Evolutionary conservation across 2,888 invertebrate species (phyloP), one percentile per base, ranked within the genome.

Genomic region (Hermaeophaga mercurialis): DNA sequence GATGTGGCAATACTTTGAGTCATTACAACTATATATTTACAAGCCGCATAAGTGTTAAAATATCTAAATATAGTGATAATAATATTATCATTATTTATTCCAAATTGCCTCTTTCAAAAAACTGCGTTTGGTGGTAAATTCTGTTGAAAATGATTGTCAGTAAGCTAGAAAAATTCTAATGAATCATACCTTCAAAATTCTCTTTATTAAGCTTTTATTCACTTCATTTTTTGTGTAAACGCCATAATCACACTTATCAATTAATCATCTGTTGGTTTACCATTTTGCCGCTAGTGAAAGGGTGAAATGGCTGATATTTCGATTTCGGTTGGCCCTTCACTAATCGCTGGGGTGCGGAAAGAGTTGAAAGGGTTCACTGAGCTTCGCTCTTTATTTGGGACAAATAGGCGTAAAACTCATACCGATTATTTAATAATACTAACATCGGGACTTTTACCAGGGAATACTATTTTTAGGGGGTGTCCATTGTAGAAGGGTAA

Each of bases 261-360:
- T 43, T 43, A 43, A 43, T 43, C 24, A 43, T 43, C 18, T 6
- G 7, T 5, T 1, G 54, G 50, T 38, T 41, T 41, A 56, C 59
- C 56, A 52, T 60, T 48, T 47, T 50, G 41, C 56, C 56, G 41
- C 43, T 49, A 34, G 31, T 49, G 43, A 53, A 61, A 61, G 56
- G 58, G 61, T 56, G 54, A 56, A 58, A 58, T 54, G 48, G 46
- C 45, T 56, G 46, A 49, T 31, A 45, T 38, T 39, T 39, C 17
- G 17, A 26, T 47, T 18, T 39, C 11, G 31, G 47, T 41, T 54
- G 50, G 47, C 38, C 49, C 26, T 41, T 43, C 28, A 34, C 24
- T 56, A 58, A 61, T 61, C 48, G 57, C 58, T 26, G 48, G 61
- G 61, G 58, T 61, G 56, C 56, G 55, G 58, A 61, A 57, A 60